Conservation (phyloP, 64 coral and sea anemone species). For the Anthopleura sola region DNA sequence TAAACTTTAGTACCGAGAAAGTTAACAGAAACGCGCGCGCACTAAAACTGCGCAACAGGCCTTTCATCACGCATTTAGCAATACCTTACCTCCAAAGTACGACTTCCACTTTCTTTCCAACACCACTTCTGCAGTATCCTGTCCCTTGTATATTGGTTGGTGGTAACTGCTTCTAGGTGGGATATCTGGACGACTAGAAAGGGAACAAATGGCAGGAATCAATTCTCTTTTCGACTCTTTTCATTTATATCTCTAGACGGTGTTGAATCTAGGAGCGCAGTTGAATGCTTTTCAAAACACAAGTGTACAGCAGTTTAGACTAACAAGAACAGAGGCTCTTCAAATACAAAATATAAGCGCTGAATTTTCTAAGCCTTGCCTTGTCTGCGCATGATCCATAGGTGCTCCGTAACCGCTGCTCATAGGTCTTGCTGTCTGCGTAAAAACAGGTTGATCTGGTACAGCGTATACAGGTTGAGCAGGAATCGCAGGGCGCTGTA, state of each 20-base stretch:
- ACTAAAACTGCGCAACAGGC: too few relatives aligned
- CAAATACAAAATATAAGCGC: too few relatives aligned
- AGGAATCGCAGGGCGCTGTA: slow-evolving; percentile 9
- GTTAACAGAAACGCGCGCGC: too few relatives aligned
- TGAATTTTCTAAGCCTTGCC: slow-evolving; percentile 2
- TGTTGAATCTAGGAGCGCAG: too few relatives aligned
- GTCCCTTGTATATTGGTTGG: slow-evolving; percentile 33
- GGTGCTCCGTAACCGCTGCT: slow-evolving; percentile 13
- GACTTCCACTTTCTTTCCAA: slow-evolving; percentile 83
- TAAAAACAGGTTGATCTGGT: not conserved
- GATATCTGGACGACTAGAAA: slow-evolving; percentile 30
- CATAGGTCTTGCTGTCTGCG: slow-evolving; percentile 2
- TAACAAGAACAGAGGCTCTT: too few relatives aligned
- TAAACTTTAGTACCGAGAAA: not conserved
- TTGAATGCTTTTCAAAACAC: too few relatives aligned
- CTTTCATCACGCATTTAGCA: too few relatives aligned
- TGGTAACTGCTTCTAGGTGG: slow-evolving; percentile 12
- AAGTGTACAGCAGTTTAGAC: too few relatives aligned
- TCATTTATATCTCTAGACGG: too few relatives aligned
- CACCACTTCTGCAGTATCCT: slow-evolving; percentile 57
- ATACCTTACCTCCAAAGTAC: slow-evolving; percentile 76
- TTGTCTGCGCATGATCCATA: slow-evolving; percentile 20
- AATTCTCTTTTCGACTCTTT: not conserved
- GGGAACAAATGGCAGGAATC: not conserved
- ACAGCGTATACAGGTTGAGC: slow-evolving; percentile 3